Base-by-base conservation (phyloP, 2,797 vertebrate genomes). In the Liparis tanakae region DNA sequence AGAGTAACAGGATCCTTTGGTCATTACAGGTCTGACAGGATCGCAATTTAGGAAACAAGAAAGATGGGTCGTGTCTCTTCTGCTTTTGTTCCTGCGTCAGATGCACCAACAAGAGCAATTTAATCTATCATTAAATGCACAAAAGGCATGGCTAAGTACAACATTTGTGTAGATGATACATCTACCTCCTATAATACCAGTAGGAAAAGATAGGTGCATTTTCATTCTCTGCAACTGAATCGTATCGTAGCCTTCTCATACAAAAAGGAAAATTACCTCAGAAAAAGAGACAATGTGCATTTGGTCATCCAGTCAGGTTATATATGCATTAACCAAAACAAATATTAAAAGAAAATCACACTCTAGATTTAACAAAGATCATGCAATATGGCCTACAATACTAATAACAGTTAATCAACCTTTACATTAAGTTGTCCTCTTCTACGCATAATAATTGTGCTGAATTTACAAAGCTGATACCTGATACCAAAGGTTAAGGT, bases 301-400 rank as follows among this genome's bases (percentile, higher is more conserved):
- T 93, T 92, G 85, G 83, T 88, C 86, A 91, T 86, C 78, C 67
- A 79, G 85, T 82, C 76, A 88, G 84, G 76, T 79, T 87, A 80
- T 73, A 18, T 85, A 90, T 87, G 65, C 84, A 94, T 78, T 88
- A 87, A 90, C 82, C 74, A 92, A 93, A 93, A 91, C 86, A 92
- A 93, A 92, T 86, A 85, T 90, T 89, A 90, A 90, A 91, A 90
- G 81, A 84, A 92, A 94, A 93, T 72, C 81, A 91, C 91, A 93
- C 81, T 88, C 83, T 89, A 87, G 75, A 83, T 84, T 89, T 81
- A 88, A 91, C 87, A 93, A 83, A 87, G 72, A 89, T 82, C 92
- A 94, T 93, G 93, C 91, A 92, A 78, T 77, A 88, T 90, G 83
- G 54, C 70, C 70, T 92, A 90, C 43, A 66, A 67, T 63, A 70